Base-by-base conservation (phyloP, 2,113 vertebrate species). In the Semicossyphus pulcher region DNA sequence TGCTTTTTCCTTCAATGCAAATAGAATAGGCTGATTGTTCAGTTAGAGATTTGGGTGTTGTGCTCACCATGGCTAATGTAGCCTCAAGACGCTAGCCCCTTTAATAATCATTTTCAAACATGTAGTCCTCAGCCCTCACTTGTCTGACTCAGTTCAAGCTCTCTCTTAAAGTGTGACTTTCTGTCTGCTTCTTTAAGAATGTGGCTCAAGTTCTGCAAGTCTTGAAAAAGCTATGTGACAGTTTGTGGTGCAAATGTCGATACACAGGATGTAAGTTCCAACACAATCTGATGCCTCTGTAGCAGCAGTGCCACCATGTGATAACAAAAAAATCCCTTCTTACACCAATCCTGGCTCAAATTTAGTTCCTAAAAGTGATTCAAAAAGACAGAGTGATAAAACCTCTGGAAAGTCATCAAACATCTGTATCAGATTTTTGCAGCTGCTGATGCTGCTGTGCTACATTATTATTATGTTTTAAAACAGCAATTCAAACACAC, bases 231-330 rank as follows among this genome's bases (percentile, higher is more conserved):
- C 5, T 8, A 10, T 29, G 20, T 63, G 44, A 62, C 36, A 63
- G 32, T 56, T 57, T 49, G 56, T 54, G 60, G 49, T 51, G 18
- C 49, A 67, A 60, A 72, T 7, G 21, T 25, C 51, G 36, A 49
- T 16, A 51, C n/a, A 39, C 41, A n/a, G n/a, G n/a, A n/a, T n/a
- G n/a, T n/a, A n/a, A n/a, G n/a, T n/a, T n/a, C n/a, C n/a, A 15
- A 56, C 53, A 42, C 26, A 42, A 49, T 32, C 32, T 21, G 18
- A 20, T 9, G 7, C 10, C 39, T 32, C 0, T 44, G 36, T 28
- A 61, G 36, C 37, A 71, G 41, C 49, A 41, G 41, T 31, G 29
- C 41, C 47, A 39, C 52, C 36, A 20, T 18, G 41, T 41, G 42
- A 59, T 31, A 16, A 63, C 16, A 10, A 21, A 66, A 26, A 62